Percentiles rank a stretch among this genome's conserved stretches.
phyloP scores from a whole-genome alignment of 2,888 invertebrate species.

The Diogma glabrata region DNA sequence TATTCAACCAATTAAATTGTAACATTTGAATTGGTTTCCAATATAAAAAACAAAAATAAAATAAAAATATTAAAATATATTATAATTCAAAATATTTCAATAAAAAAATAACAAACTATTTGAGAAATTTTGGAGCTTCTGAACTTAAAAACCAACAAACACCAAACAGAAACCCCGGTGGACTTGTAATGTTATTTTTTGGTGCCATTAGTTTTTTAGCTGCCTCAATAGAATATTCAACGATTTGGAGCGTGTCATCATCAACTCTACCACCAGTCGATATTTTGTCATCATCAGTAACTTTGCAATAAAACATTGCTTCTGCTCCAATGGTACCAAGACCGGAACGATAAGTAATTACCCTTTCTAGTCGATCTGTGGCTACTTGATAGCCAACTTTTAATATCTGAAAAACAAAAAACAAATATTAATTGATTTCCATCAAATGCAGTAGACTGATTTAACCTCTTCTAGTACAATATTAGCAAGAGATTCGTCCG shows the following conservation, averaged over 20 bases:
- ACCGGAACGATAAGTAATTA: conserved; percentile 60
- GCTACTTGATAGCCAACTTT: conserved; percentile 87
- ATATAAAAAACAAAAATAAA: too few species aligned
- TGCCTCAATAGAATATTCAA: conserved; percentile 69
- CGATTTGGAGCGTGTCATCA: conserved; percentile 82
- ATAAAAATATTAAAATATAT: too few species aligned
- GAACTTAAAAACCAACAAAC: conserved; percentile 69
- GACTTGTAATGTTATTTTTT: conserved; percentile 52
- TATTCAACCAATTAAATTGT: too few species aligned
- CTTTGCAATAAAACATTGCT: conserved; percentile 80
- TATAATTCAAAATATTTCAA: too few species aligned
- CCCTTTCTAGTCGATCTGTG: conserved; percentile 46
- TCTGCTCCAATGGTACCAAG: conserved; percentile 72
- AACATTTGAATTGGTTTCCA: too few species aligned
- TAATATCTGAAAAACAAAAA: too few species aligned
- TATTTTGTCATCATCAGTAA: conserved; percentile 70
- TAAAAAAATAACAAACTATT: too few species aligned
- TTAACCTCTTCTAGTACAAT: too few species aligned
- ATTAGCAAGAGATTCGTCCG: too few species aligned
- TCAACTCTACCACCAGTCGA: conserved; percentile 69
- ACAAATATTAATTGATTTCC: too few species aligned
- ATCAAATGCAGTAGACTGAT: too few species aligned
- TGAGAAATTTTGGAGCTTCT: conserved; percentile 36
- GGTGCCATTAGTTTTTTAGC: conserved; percentile 44
- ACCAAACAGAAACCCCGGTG: conserved; percentile 66